Evolutionary conservation across 2,888 invertebrate species (phyloP).

Genomic region (Ochropacha duplaris): DNA sequence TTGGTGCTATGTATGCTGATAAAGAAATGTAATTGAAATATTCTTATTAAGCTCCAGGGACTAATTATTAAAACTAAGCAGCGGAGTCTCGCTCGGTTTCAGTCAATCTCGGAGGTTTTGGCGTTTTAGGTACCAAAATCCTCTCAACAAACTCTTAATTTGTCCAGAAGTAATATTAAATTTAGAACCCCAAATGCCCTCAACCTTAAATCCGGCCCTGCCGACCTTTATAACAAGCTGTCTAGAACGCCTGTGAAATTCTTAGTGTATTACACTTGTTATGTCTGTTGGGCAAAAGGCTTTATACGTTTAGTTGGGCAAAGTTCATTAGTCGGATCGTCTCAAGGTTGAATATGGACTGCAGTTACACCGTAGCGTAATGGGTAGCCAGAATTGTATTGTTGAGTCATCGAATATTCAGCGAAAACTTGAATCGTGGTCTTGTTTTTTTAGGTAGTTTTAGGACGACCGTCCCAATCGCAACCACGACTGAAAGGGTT

Average conservation of each 20-base stretch:
- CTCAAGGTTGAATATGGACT: constrained; percentile 35
- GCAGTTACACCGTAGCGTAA: constrained; percentile 18
- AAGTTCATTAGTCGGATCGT: constrained; percentile 44
- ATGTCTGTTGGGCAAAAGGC: background rate
- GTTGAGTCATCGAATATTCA: background rate
- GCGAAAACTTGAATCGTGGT: too few species aligned
- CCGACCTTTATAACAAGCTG: background rate
- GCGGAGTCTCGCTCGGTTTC: too few species aligned
- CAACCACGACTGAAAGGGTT: too few species aligned
- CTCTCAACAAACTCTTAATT: background rate
- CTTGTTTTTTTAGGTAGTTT: too few species aligned
- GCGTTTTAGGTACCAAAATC: background rate
- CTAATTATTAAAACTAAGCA: background rate
- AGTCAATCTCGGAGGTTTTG: too few species aligned
- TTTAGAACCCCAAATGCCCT: background rate
- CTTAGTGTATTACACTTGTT: background rate
- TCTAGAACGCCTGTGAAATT: background rate
- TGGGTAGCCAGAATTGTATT: background rate
- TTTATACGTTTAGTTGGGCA: constrained; percentile 4
- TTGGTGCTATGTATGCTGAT: too few species aligned
- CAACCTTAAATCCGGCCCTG: background rate
- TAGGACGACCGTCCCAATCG: too few species aligned
- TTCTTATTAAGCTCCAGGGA: background rate
- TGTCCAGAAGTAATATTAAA: background rate
- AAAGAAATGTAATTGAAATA: background rate